phyloP scores from a whole-genome alignment of 2,888 invertebrate species.

The Bembecia ichneumoniformis region DNA sequence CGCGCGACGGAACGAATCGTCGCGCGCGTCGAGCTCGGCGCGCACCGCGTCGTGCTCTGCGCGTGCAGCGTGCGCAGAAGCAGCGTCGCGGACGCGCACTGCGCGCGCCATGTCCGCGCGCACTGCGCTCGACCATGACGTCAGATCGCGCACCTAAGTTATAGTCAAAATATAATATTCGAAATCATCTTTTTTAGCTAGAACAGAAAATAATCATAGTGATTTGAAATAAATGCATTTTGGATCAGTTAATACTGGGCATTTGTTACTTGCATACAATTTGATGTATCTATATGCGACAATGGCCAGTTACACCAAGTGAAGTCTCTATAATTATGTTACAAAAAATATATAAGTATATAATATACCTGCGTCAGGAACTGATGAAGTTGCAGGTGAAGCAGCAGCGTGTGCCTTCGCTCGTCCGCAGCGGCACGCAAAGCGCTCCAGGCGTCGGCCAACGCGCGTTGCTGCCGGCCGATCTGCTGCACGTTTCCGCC shows the following conservation, averaged over 20 bases:
- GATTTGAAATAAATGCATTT: too few relatives aligned
- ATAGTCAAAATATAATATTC: too few relatives aligned
- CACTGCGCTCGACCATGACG: constrained; percentile 88
- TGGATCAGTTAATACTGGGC: too few relatives aligned
- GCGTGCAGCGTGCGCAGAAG: constrained; percentile 82
- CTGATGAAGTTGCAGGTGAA: constrained; percentile 90
- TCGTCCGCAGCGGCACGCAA: constrained; percentile 87
- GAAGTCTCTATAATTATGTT: too few relatives aligned
- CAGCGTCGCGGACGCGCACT: constrained; percentile 86
- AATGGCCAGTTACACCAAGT: too few relatives aligned
- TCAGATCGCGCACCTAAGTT: constrained; percentile 86
- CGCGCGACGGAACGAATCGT: constrained; percentile 80
- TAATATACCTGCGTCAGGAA: constrained; percentile 81
- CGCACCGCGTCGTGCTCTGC: constrained; percentile 74
- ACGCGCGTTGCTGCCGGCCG: constrained; percentile 86
- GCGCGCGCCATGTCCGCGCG: constrained; percentile 84
- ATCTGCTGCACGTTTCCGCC: constrained; percentile 93
- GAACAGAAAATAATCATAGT: too few relatives aligned
- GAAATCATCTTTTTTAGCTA: too few relatives aligned
- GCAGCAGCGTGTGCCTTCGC: constrained; percentile 84
- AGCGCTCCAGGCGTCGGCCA: constrained; percentile 89
- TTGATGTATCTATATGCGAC: too few relatives aligned
- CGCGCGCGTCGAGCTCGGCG: constrained; percentile 83
- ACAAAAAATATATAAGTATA: neutral
- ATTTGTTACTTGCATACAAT: too few relatives aligned